A percentile compares a stretch with the other conserved stretches of the same genome.
These are phyloP conservation scores for Philopotamus ludificatus DNA, from an alignment of 1,140 invertebrate genomes.

Conservation along the genomic window DNA sequence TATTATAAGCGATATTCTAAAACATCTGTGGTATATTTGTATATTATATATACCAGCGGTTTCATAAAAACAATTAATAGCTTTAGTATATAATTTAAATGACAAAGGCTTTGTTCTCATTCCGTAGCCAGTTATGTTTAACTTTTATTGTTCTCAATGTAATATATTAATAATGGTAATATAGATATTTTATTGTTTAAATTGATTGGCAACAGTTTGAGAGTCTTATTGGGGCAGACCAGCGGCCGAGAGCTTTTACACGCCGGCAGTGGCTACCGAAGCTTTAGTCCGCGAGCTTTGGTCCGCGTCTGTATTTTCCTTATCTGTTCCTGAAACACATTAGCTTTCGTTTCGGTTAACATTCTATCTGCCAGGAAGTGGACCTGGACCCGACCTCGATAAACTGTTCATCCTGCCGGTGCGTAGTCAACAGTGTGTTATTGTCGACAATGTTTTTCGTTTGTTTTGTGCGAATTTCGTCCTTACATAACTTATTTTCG, in stretches of 20 bases:
- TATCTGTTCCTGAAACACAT: constrained; percentile 4
- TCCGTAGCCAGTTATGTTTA: no score
- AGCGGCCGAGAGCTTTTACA: constrained; percentile 12
- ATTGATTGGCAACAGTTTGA: constrained; percentile 6
- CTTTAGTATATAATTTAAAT: no score
- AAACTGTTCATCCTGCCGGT: constrained; percentile 6
- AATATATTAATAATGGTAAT: no score
- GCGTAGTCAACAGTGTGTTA: background rate
- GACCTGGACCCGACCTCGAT: background rate
- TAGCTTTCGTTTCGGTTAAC: constrained; percentile 15
- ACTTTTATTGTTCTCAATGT: no score
- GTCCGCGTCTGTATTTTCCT: background rate
- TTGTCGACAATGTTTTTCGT: background rate
- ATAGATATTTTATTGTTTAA: no score
- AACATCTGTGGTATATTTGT: no score
- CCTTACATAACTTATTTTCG: background rate
- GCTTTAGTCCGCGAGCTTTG: constrained; percentile 17
- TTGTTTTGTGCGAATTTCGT: no score
- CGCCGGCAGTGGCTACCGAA: constrained; percentile 17
- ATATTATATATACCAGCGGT: no score
- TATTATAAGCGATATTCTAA: no score
- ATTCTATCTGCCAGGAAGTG: constrained; percentile 12
- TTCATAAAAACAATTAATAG: no score
- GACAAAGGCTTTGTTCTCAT: no score
- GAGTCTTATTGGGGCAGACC: constrained; percentile 9